Evolutionary conservation across 2,888 invertebrate species (phyloP), one percentile per base, ranked within the genome.

Genomic region (Macrostomum cliftonense): DNA sequence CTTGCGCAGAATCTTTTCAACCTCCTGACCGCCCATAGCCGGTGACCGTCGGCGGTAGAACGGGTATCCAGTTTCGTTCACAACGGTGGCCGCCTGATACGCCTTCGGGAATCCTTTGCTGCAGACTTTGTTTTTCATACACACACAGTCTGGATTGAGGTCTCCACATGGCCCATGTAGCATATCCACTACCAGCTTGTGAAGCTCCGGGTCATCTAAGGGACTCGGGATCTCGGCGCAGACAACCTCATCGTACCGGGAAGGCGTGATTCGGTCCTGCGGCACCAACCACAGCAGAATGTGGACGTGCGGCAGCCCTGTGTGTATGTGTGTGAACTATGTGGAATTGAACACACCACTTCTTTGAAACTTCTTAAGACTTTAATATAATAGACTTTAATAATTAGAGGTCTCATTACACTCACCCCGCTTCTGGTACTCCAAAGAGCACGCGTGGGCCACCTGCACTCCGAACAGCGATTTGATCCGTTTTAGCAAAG

Each of bases 111-210:
- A 70, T 11, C 55, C 55, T 55, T 72, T 71, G 1, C 58, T 54
- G 57, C 71, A 72, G 45, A 55, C 56, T 1, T 61, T 62, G 42
- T 63, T 56, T 13, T 52, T 52, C 67, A 70, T 70, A 56, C 70
- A 71, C 1, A 65, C 62, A 28, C 65, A 37, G 2, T 43, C 37
- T 14, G 51, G 50, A 45, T 61, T 60, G 9, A 46, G 19, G 2
- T 14, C 37, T 7, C 61, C 61, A 45, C 60, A 61, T 9, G 56
- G 57, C 1, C 57, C 51, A 52, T 60, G 61, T 1, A 62, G 47
- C 58, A 57, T 61, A 13, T 47, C 53, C 1, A 45, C 19, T 11
- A 62, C 53, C 11, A 55, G 42, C 11, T 49, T 48, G 43, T 39
- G 49, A 2, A 59, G 52, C 2, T 43, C 42, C 2, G 56, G 56